These are phyloP conservation scores for Macrobrachium nipponense DNA, from an alignment of 1,140 invertebrate species.

Conservation along the genomic window DNA sequence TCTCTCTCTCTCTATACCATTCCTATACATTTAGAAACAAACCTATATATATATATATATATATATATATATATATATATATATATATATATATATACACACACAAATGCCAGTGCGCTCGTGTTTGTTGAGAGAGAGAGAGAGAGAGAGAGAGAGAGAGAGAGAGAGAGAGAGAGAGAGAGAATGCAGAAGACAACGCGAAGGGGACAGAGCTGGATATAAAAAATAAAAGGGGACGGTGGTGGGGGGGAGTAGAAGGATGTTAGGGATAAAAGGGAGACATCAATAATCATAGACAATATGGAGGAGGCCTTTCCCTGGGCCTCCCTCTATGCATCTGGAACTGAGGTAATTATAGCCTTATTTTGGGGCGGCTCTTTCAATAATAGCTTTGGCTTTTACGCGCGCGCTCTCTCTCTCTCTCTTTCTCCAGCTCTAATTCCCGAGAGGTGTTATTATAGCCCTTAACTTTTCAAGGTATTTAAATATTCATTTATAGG, in stretches of 20 bases:
- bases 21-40: background rate
- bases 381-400: conserved; percentile 34
- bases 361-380: conserved; percentile 42
- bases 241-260: conserved; percentile 4
- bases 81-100: background rate
- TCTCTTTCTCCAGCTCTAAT: background rate
- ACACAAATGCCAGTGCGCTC: background rate
- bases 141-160: background rate
- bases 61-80: conserved; percentile 7
- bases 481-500: no score
- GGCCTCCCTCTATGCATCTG: conserved; percentile 47
- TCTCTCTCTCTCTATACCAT: conserved; percentile 23
- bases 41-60: background rate
- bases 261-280: background rate
- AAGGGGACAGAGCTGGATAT: background rate
- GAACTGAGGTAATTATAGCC: conserved; percentile 55
- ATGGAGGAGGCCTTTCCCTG: conserved; percentile 7
- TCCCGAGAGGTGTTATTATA: no score
- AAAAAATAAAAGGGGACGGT: background rate
- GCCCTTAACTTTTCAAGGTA: no score
- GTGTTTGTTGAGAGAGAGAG: background rate
- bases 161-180: conserved; percentile 3
- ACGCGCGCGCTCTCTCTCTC: background rate
- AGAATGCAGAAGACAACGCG: background rate
- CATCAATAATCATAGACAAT: conserved; percentile 49